Evolutionary conservation across 2,797 vertebrate genomes (phyloP).

Genomic region (Onychomys torridus): DNA sequence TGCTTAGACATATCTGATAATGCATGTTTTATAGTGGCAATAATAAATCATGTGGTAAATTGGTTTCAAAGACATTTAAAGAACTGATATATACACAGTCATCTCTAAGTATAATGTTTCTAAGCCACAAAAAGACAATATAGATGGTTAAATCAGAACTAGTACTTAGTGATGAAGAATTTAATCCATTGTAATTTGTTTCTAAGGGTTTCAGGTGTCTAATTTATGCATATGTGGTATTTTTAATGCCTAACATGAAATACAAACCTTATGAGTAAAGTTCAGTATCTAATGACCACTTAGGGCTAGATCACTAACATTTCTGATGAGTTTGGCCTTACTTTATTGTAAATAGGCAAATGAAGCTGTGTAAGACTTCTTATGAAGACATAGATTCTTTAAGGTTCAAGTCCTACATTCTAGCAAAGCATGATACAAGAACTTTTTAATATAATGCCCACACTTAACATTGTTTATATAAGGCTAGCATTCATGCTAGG

Average conservation of each 20-base stretch:
- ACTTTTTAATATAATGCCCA: neutral
- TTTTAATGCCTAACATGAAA: neutral
- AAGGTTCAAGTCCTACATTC: neutral
- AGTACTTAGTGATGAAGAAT: neutral
- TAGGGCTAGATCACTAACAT: neutral
- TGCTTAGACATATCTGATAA: neutral
- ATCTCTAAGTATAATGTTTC: neutral
- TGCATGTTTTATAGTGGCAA: neutral
- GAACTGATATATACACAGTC: neutral
- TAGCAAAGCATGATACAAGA: neutral
- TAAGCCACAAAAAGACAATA: neutral
- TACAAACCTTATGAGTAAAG: neutral
- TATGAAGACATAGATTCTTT: neutral
- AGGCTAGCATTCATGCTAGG: neutral
- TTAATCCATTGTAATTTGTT: neutral
- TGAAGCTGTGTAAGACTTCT: neutral
- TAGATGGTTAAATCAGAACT: neutral
- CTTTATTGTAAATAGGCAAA: neutral
- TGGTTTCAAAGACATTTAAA: neutral
- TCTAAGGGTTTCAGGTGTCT: neutral
- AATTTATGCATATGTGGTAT: neutral
- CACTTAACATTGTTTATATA: neutral
- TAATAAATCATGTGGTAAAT: neutral
- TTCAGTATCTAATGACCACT: neutral
- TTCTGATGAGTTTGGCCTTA: neutral